Evolutionary conservation across 1,140 invertebrate genomes (phyloP), one percentile per base, ranked within the genome.

Genomic region (Latrodectus geometricus): DNA sequence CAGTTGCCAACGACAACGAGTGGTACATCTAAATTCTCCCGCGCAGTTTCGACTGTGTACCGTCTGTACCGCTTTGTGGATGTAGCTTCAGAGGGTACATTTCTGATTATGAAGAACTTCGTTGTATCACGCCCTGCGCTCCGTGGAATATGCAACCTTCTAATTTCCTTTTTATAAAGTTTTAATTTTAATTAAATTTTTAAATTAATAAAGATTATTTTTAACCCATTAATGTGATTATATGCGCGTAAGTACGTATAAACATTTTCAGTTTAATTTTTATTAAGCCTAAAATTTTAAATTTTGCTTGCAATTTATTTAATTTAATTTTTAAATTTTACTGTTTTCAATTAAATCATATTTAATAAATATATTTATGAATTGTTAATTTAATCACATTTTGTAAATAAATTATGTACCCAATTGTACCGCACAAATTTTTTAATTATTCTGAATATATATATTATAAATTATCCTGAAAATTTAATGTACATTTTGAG

Each of bases 1-100:
- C 56, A 48, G 21, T n/a, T 12, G 17, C 20, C 35, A 66, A 54
- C n/a, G 77, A 52, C 50, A 9, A 49, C 20, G 21, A 15, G 79
- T 9, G 61, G 48, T 23, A 79, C 61, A 83, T 54, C 17, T 56
- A 4, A 20, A 5, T 74, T 66, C 72, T 84, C 73, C 82, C 82
- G 82, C 82, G 82, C 82, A 84, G 50, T 84, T 74, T 73, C 79
- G 23, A 49, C 49, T 56, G 56, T 84, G 81, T 84, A 84, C 82
- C 82, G 73, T 69, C 23, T 48, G 73, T 84, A 83, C 80, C 69
- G 65, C 69, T 74, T 70, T 56, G n/a, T 54, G 17, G 65, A 61
- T 72, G 49, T 74, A 15, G 80, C 70, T 83, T 74, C 54, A 70
- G 70, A 83, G 80, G 69, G 69, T 72, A 72, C 79, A 81, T 35